These are phyloP conservation scores for Sphaeramia orbicularis DNA, from an alignment of 2,797 vertebrate genomes.

Conservation along the genomic window DNA sequence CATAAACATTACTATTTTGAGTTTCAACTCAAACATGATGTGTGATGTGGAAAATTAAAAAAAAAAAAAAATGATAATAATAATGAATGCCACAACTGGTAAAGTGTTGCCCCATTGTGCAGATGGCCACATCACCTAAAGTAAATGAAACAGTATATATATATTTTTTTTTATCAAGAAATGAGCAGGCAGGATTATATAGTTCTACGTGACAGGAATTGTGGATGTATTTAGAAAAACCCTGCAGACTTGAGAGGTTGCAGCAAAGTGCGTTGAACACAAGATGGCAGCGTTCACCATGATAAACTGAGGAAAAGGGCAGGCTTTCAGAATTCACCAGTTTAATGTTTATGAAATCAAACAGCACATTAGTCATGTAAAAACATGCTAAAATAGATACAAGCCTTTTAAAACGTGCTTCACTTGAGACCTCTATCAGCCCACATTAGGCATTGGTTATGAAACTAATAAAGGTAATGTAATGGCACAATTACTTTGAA, in stretches of 20 bases:
- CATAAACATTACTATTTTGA: no score
- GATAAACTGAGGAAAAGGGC: background rate
- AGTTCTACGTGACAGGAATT: background rate
- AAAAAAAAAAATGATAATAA: no score
- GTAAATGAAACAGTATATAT: background rate
- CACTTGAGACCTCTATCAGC: slow-evolving; percentile 26
- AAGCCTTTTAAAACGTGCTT: slow-evolving; percentile 25
- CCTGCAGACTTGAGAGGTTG: slow-evolving; percentile 3
- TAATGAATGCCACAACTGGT: background rate
- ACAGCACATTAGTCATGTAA: slow-evolving; percentile 39
- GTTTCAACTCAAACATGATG: no score
- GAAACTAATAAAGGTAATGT: slow-evolving; percentile 66
- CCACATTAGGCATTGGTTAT: slow-evolving; percentile 52
- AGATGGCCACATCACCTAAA: background rate
- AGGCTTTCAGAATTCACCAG: slow-evolving; percentile 8
- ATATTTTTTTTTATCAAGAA: background rate
- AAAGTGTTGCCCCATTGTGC: background rate
- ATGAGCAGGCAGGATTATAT: background rate
- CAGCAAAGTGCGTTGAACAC: slow-evolving; percentile 35
- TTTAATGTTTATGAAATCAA: slow-evolving; percentile 50
- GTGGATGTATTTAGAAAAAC: background rate
- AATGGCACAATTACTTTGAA: slow-evolving; percentile 61
- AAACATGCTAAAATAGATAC: slow-evolving; percentile 37
- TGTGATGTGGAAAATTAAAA: no score
- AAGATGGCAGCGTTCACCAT: slow-evolving; percentile 59